Evolutionary conservation across 2,113 vertebrate species (phyloP).

Genomic region (Xiphophorus maculatus): DNA sequence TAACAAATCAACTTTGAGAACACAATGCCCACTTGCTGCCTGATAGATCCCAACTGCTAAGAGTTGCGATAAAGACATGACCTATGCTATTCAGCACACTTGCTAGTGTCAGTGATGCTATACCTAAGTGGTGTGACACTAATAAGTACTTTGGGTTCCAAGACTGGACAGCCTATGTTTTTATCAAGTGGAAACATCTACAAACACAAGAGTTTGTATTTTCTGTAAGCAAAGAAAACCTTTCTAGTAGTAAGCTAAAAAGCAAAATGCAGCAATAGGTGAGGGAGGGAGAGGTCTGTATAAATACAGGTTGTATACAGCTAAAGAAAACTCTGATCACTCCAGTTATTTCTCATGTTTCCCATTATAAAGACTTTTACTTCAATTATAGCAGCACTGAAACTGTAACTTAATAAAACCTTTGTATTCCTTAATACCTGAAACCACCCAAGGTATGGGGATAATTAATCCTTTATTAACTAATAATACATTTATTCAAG

Average conservation of each 20-base stretch:
- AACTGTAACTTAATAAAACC: not conserved
- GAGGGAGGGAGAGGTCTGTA: not conserved
- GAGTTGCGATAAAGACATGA: not conserved
- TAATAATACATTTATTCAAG: not conserved
- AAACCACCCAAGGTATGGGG: not conserved
- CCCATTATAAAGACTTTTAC: not conserved
- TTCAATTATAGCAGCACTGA: not conserved
- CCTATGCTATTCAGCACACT: not conserved
- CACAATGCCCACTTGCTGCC: not conserved
- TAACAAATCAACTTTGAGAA: not conserved
- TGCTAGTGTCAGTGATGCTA: not conserved
- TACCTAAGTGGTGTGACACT: not conserved
- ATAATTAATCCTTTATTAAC: not conserved
- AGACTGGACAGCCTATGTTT: too few relatives aligned
- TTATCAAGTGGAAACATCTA: too few relatives aligned
- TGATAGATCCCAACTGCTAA: not conserved
- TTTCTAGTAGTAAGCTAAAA: not conserved
- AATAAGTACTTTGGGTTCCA: not conserved
- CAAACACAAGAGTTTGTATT: not conserved
- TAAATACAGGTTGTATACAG: not conserved
- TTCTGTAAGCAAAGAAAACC: not conserved
- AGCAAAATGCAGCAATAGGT: not conserved
- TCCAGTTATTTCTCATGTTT: too few relatives aligned
- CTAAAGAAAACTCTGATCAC: too few relatives aligned
- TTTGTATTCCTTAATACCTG: not conserved